phyloP scores from a whole-genome alignment of 2,113 vertebrate species.

The Nothoprocta perdicaria region DNA sequence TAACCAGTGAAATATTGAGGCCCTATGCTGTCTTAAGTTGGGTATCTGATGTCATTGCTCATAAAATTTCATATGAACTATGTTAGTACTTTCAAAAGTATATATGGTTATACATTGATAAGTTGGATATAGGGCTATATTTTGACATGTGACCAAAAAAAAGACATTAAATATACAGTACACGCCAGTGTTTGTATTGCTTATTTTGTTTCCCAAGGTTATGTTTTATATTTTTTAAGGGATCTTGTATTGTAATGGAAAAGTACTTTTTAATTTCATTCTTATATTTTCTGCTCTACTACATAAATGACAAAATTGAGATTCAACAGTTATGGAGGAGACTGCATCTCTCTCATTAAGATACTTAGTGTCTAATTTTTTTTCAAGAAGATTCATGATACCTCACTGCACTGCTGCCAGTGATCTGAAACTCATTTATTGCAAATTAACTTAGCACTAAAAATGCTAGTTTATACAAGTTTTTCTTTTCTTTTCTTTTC shows the following conservation, averaged over 20 bases:
- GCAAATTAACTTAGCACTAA: background rate
- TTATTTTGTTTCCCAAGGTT: constrained; percentile 34
- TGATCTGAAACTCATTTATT: constrained; percentile 18
- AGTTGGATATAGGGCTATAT: background rate
- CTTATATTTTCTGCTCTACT: constrained; percentile 19
- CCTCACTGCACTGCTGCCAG: constrained; percentile 36
- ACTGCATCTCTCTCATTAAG: constrained; percentile 26
- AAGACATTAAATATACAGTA: background rate
- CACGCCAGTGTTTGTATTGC: background rate
- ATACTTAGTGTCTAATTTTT: constrained; percentile 9
- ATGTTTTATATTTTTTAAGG: background rate
- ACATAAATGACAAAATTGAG: constrained; percentile 31
- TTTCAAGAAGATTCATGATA: background rate
- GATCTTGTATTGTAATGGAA: constrained; percentile 13
- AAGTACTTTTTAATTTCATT: constrained; percentile 36
- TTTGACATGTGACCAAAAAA: constrained; percentile 14
- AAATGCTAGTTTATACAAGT: background rate
- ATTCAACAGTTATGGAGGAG: constrained; percentile 23
- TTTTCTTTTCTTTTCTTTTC: background rate
- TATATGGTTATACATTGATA: constrained; percentile 2
- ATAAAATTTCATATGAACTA: background rate
- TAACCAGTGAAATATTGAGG: background rate
- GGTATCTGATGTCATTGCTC: background rate
- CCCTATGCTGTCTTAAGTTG: background rate
- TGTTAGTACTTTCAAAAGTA: background rate